These are phyloP conservation scores for Hecatera dysodea DNA, from an alignment of 2,888 invertebrate species.

Conservation along the genomic window DNA sequence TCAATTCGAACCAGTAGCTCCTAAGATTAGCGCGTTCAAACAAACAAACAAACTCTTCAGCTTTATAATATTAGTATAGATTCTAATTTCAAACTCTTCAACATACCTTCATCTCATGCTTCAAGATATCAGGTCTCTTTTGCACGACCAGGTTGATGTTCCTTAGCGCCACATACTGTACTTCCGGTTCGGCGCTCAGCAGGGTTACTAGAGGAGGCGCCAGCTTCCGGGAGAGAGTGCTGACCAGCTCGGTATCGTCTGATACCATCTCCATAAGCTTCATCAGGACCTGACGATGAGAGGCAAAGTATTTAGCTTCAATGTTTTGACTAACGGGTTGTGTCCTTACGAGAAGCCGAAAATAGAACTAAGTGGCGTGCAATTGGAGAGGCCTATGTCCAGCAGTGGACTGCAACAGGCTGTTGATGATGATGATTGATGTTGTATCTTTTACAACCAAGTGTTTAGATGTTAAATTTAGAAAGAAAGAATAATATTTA, in stretches of 20 bases:
- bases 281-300: conserved; percentile 94
- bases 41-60: no score
- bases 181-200: conserved; percentile 99
- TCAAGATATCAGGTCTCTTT: conserved; percentile 99
- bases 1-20: no score
- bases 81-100: no score
- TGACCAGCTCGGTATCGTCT: conserved; percentile 97
- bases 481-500: no score
- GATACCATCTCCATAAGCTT: conserved; percentile 99
- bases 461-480: no score
- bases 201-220: conserved; percentile 99
- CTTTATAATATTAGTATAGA: no score
- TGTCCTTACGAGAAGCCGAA: neutral
- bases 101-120: conserved; percentile 99
- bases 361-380: no score
- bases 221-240: conserved; percentile 98
- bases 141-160: conserved; percentile 99
- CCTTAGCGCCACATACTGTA: conserved; percentile 99
- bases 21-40: no score
- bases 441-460: no score
- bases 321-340: neutral
- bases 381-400: no score
- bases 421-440: no score
- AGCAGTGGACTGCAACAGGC: no score
- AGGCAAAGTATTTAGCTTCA: neutral